These are phyloP conservation scores for Drosophila rhopaloa DNA, from an alignment of 1,140 invertebrate genomes.

Conservation along the genomic window DNA sequence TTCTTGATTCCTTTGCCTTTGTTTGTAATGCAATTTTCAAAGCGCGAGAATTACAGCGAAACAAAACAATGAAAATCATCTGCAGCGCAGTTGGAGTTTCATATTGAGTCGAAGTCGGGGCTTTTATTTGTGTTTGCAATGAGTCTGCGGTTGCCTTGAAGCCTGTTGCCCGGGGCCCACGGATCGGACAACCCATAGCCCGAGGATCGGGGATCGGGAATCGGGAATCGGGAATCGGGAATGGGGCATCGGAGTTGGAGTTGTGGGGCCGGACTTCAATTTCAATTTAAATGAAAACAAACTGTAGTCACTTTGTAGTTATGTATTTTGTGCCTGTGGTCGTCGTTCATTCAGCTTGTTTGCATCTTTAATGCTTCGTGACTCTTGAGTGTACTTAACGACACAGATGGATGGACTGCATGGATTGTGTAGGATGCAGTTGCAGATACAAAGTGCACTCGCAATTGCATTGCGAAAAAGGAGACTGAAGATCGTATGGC, in stretches of 20 bases:
- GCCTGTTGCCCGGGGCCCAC: conserved; percentile 22
- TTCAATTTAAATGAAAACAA: conserved; percentile 83
- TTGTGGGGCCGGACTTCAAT: conserved; percentile 65
- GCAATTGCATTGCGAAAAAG: conserved; percentile 27
- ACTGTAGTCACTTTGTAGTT: conserved; percentile 81
- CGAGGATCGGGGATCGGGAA: not conserved
- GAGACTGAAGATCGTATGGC: conserved; percentile 8
- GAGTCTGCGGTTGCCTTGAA: conserved; percentile 69
- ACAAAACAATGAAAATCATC: conserved; percentile 77
- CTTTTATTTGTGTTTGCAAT: conserved; percentile 54
- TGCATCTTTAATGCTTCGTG: conserved; percentile 82
- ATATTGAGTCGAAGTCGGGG: conserved; percentile 18
- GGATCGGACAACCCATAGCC: conserved; percentile 13
- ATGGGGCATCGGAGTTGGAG: conserved; percentile 14
- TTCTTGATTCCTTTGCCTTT: conserved; percentile 60
- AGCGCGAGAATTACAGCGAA: conserved; percentile 78
- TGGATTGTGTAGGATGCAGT: conserved; percentile 60
- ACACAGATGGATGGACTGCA: conserved; percentile 72
- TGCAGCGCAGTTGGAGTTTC: conserved; percentile 32
- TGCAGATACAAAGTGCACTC: conserved; percentile 45
- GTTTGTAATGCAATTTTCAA: conserved; percentile 83
- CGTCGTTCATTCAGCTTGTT: conserved; percentile 78
- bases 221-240: not conserved
- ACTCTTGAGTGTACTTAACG: conserved; percentile 79
- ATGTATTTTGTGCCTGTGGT: conserved; percentile 63